A percentile compares a stretch with the other conserved stretches of the same genome.
Conservation (phyloP, 2,797 vertebrate species). For the Brachymystax lenok region DNA sequence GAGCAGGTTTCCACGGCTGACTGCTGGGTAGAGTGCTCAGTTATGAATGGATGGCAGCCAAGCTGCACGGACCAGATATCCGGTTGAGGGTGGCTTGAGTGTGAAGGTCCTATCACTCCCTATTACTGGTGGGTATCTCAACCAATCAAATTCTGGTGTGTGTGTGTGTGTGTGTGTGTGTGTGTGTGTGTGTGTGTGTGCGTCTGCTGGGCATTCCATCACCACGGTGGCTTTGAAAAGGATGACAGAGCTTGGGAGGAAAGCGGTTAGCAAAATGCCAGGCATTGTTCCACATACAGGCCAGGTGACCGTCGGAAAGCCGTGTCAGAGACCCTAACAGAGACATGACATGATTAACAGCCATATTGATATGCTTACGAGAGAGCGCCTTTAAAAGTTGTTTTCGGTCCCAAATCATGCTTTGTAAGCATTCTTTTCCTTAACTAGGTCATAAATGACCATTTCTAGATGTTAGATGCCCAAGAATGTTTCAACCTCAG, state of each 20-base stretch:
- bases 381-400: not conserved
- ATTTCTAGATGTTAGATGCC: too few species aligned
- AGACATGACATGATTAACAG: not conserved
- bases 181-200: slow-evolving; percentile 3
- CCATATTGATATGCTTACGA: not conserved
- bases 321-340: not conserved
- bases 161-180: slow-evolving; percentile 9
- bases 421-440: too few species aligned
- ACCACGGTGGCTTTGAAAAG: not conserved
- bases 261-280: not conserved
- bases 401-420: too few species aligned
- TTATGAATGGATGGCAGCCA: slow-evolving; percentile 52
- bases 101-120: not conserved
- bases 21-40: slow-evolving; percentile 19
- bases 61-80: slow-evolving; percentile 36
- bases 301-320: not conserved
- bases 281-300: not conserved
- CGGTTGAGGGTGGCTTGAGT: not conserved
- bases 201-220: slow-evolving; percentile 5
- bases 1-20: slow-evolving; percentile 47
- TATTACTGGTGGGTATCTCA: not conserved
- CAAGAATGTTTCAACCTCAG: too few species aligned
- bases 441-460: too few species aligned
- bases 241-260: not conserved
- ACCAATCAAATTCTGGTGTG: not conserved